These are phyloP conservation scores for Coregonus clupeaformis DNA, from an alignment of 2,113 vertebrate species.

Conservation along the genomic window DNA sequence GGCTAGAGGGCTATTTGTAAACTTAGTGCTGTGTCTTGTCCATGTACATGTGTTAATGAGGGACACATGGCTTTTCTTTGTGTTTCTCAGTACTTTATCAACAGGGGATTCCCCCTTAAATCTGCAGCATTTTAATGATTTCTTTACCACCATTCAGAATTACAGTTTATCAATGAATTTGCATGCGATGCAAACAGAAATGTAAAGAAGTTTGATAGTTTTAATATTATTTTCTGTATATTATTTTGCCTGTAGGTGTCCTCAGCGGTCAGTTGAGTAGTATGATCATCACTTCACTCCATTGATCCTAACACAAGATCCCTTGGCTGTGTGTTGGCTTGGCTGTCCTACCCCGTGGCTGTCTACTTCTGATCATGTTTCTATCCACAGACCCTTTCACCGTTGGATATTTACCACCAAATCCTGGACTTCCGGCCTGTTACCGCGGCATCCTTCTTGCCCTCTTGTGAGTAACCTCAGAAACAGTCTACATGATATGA, in stretches of 20 bases:
- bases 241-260: background rate
- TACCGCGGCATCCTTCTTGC: slow-evolving; percentile 89
- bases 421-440: slow-evolving; percentile 91
- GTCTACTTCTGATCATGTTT: background rate
- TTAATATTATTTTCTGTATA: background rate
- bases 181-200: no score
- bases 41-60: no score
- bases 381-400: slow-evolving; percentile 84
- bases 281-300: background rate
- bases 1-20: background rate
- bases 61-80: no score
- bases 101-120: no score
- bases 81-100: no score
- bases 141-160: no score
- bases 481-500: background rate
- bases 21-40: no score
- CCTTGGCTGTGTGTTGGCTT: background rate
- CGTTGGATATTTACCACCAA: slow-evolving; percentile 87
- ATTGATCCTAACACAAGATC: background rate
- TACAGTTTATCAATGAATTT: no score
- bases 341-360: background rate
- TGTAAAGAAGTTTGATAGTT: background rate
- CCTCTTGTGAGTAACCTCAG: slow-evolving; percentile 79
- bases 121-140: no score
- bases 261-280: background rate